Evolutionary conservation across 2,797 vertebrate species (phyloP), one percentile per base, ranked within the genome.

Genomic region (Manis pentadactyla): DNA sequence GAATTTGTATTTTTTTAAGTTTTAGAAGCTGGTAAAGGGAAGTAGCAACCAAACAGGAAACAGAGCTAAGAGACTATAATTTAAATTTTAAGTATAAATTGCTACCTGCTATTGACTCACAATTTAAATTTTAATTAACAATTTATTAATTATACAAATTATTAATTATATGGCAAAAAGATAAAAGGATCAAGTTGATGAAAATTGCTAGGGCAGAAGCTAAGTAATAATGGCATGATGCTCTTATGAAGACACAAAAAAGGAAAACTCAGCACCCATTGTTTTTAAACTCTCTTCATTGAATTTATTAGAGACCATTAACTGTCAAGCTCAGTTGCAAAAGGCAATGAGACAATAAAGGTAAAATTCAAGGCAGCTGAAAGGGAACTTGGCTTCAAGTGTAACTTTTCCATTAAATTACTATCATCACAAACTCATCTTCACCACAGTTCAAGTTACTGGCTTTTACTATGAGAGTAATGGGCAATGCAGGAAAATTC

Each of bases 341-440:
- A 98, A 98, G 93, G 78, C 97, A 98, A 98, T 95, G 98, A 98
- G 95, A 98, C 96, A 98, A 98, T 98, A 98, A 98, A 98, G 95
- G 66, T 86, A 91, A 94, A 98, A 96, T 97, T 97, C 97, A 97
- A 97, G 84, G 93, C 87, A 98, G 94, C 91, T 95, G 82, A 96
- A 97, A 97, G 96, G 94, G 90, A 97, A 91, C 73, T 96, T 97
- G 23, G 87, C 96, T 98, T 96, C 73, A 95, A 97, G 85, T 93
- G 61, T 96, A 98, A 98, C 94, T 97, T 92, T 66, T 61, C 94
- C 87, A 63, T 98, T 98, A 98, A 98, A 97, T 97, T 97, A 97
- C 97, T 98, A 97, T 95, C 97, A 96, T 89, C 97, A 64, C 83
- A 94, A 96, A 97, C 98, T 98, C 98, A 92, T 97, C 97, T 39